Conservation (phyloP, 2,888 invertebrate species). For the Aleiodes leptofemur region DNA sequence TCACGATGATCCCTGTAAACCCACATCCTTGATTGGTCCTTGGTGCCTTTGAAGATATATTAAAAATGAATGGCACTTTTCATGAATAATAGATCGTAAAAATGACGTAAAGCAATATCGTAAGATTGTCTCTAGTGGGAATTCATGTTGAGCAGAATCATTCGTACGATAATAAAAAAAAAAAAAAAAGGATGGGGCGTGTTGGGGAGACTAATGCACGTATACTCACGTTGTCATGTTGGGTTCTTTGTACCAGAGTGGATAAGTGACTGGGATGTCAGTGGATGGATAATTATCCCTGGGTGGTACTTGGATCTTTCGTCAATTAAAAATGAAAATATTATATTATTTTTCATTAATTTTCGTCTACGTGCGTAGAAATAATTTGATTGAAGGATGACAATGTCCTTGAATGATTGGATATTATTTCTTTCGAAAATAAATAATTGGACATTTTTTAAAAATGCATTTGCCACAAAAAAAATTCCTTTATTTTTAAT, state of each 20-base stretch:
- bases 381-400: neutral
- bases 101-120: neutral
- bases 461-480: too few relatives aligned
- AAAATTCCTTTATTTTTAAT: too few relatives aligned
- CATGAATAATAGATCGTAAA: constrained; percentile 32
- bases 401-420: neutral
- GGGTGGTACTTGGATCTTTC: constrained; percentile 57
- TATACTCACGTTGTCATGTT: constrained; percentile 60
- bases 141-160: neutral
- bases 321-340: constrained; percentile 8
- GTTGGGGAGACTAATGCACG: constrained; percentile 28
- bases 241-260: constrained; percentile 66
- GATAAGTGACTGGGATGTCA: constrained; percentile 56
- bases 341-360: neutral
- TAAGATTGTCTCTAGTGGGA: too few relatives aligned
- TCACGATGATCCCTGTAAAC: constrained; percentile 4
- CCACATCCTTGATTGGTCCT: neutral
- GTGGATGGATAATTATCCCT: constrained; percentile 61
- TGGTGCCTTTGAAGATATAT: neutral
- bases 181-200: constrained; percentile 8
- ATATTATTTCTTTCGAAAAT: too few relatives aligned
- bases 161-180: constrained; percentile 10
- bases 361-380: too few relatives aligned
- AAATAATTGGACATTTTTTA: too few relatives aligned
- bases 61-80: constrained; percentile 25